phyloP scores from a whole-genome alignment of 35 echinoderm and acorn worm genomes.

The Apostichopus parvimensis region DNA sequence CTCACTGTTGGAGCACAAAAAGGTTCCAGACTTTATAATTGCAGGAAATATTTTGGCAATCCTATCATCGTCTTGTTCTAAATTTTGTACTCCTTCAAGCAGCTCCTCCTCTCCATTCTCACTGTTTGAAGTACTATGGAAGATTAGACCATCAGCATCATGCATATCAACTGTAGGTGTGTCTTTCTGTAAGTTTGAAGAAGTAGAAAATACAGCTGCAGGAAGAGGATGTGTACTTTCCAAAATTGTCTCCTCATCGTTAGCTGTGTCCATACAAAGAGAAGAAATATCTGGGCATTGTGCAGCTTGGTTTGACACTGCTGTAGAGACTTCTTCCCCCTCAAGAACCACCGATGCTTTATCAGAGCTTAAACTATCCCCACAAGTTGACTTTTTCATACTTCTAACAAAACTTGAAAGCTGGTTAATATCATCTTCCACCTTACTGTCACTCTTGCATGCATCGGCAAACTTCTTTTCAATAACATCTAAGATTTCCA shows the following conservation, averaged over 20 bases:
- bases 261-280: not conserved
- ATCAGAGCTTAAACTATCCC: not conserved
- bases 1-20: too few relatives aligned
- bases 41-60: too few relatives aligned
- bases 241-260: not conserved
- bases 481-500: conserved; percentile 35
- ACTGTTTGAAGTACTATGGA: too few relatives aligned
- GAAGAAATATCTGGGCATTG: not conserved
- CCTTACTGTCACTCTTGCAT: conserved; percentile 12
- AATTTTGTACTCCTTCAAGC: too few relatives aligned
- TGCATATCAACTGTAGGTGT: too few relatives aligned
- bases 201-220: too few relatives aligned
- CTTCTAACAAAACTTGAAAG: conserved; percentile 21
- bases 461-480: conserved; percentile 23
- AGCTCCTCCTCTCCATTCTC: too few relatives aligned
- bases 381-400: conserved; percentile 27
- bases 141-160: too few relatives aligned
- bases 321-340: not conserved
- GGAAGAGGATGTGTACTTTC: not conserved
- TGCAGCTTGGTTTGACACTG: not conserved
- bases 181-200: too few relatives aligned
- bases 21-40: too few relatives aligned
- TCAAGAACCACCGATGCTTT: not conserved
- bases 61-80: too few relatives aligned
- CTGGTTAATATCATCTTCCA: conserved; percentile 16